Percentiles rank a stretch among this genome's conserved stretches.
Conservation (phyloP, 2,113 vertebrate species). For the Pardalotus punctatus region DNA sequence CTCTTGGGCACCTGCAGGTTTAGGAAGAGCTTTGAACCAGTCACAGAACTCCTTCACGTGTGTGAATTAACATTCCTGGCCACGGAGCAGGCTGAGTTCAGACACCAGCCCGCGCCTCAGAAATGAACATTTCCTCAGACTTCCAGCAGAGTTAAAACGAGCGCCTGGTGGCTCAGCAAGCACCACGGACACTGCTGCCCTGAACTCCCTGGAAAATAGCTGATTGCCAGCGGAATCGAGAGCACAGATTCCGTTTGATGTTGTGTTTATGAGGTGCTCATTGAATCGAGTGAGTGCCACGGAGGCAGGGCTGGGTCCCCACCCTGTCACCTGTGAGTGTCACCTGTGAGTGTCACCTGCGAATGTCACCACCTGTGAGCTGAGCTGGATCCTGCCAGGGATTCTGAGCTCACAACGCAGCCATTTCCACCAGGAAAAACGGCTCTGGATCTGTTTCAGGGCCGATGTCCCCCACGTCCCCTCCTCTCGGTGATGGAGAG, state of each 20-base stretch:
- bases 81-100: background rate
- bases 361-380: rapidly evolving
- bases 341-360: rapidly evolving
- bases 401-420: rapidly evolving
- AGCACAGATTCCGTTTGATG: rapidly evolving
- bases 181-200: background rate
- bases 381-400: background rate
- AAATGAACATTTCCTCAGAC: background rate
- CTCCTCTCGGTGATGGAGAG: background rate
- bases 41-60: background rate
- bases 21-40: background rate
- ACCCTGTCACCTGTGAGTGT: background rate
- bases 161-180: background rate
- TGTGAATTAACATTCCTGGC: background rate
- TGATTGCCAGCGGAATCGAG: rapidly evolving
- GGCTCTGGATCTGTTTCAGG: rapidly evolving
- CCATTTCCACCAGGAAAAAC: rapidly evolving
- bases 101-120: background rate
- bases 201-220: rapidly evolving
- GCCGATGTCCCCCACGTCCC: rapidly evolving
- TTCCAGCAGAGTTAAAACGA: background rate
- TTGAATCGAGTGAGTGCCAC: rapidly evolving
- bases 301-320: rapidly evolving
- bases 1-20: background rate
- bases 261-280: background rate